Percentiles rank a stretch among this genome's conserved stretches.
phyloP scores from a whole-genome alignment of 64 coral and sea anemone species.

The Platygyra sinensis region DNA sequence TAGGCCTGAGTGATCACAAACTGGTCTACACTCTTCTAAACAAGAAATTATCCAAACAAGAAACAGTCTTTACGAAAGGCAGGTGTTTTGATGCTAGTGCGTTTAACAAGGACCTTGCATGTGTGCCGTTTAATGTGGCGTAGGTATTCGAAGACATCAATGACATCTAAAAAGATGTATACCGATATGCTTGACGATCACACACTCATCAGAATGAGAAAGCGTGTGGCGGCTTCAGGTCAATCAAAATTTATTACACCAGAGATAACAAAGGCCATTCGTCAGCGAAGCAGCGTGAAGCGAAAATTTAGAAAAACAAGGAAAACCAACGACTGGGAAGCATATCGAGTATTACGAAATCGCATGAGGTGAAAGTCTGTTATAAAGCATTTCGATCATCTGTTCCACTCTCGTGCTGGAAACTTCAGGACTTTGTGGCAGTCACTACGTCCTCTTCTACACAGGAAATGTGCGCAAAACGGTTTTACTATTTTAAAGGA shows the following conservation, averaged over 20 bases:
- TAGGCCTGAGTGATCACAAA: no score
- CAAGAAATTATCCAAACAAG: no score
- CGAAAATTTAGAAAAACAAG: constrained; percentile 42
- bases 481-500: not conserved
- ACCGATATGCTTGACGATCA: constrained; percentile 37
- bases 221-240: constrained; percentile 6
- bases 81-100: no score
- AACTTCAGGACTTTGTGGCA: constrained; percentile 11
- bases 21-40: no score
- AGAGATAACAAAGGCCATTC: constrained; percentile 28
- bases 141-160: no score
- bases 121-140: no score
- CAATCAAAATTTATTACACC: constrained; percentile 59
- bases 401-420: not conserved
- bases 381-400: constrained; percentile 3
- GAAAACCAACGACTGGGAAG: not conserved
- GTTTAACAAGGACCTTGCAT: no score
- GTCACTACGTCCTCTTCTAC: constrained; percentile 1
- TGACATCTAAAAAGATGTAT: no score
- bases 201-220: constrained; percentile 31
- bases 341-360: not conserved
- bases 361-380: constrained; percentile 5
- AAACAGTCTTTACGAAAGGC: no score
- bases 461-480: not conserved
- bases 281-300: constrained; percentile 15